Evolutionary conservation across 2,888 invertebrate genomes (phyloP), one percentile per base, ranked within the genome.

Genomic region (Quadroppia sp.): DNA sequence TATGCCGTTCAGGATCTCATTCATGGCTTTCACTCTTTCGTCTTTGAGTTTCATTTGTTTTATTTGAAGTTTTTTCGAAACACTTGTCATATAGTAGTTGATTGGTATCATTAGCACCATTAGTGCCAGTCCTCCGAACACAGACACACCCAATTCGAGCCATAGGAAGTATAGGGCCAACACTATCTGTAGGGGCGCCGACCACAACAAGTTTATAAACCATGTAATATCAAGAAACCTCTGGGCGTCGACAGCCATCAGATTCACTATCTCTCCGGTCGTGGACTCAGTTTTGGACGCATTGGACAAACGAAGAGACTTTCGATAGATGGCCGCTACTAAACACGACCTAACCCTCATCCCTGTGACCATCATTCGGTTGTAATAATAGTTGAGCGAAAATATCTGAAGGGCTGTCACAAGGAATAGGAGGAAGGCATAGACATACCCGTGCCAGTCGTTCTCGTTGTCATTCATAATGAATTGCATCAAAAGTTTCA

Each of bases 11-110:
- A 95, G 86, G 77, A 94, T 89, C 85, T 95, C 95, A 80, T 91
- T 94, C 92, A 94, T 94, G 72, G 94, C 84, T 80, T 94, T 95
- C 0, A 95, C 92, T 78, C 95, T 86, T 80, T 92, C 90, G 80
- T 95, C 95, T 84, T 96, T 96, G 82, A 89, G 89, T 81, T 92
- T 92, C 94, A 95, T 94, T 82, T 94, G 94, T 77, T 87, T 86
- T 71, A 92, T 50, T 71, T 93, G 92, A 76, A 91, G 83, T 0
- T 87, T 88, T 81, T 92, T 91, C 9, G 90, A 88, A 80, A 89
- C 87, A 82, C 89, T 90, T 1, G 93, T 93, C 77, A 94, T 89
- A 73, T 90, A 86, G 13, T 90, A 91, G 81, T 95, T 95, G 9
- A 94, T 84, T 0, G 95, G 94, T 77, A 98, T 92, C 75, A 98